Conservation (phyloP, 2,888 invertebrate species). For the Allolobophora icterica region DNA sequence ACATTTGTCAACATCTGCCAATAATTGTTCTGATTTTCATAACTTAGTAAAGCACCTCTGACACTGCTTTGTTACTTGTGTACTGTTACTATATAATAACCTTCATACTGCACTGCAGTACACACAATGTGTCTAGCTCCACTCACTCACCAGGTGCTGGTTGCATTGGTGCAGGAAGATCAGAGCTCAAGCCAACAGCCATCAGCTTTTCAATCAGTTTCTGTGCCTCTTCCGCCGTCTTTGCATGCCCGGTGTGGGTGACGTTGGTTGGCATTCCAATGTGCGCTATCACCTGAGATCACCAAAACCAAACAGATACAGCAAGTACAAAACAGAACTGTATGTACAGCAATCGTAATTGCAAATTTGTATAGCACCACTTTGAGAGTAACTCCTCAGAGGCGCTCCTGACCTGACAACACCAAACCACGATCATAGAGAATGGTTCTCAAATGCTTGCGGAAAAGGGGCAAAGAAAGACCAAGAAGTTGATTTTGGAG, state of each 20-base stretch:
- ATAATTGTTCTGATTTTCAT: too few species aligned
- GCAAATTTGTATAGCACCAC: too few species aligned
- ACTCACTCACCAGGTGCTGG: not conserved
- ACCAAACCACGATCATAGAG: too few species aligned
- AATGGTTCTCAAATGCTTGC: too few species aligned
- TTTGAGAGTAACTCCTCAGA: too few species aligned
- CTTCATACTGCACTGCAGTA: not conserved
- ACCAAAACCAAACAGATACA: constrained; percentile 22
- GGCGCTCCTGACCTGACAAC: too few species aligned
- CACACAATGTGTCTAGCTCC: not conserved
- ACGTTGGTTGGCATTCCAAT: constrained; percentile 63
- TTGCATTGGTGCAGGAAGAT: constrained; percentile 24
- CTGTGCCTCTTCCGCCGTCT: constrained; percentile 59
- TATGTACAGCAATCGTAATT: not conserved
- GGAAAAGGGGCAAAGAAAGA: too few species aligned
- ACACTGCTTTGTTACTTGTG: too few species aligned
- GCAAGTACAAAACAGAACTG: not conserved
- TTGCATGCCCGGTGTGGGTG: constrained; percentile 59
- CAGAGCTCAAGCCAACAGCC: not conserved
- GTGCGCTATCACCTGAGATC: constrained; percentile 47
- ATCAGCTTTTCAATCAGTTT: constrained; percentile 58
- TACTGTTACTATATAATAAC: too few species aligned
- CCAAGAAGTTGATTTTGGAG: too few species aligned
- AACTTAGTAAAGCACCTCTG: too few species aligned
- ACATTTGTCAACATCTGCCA: too few species aligned